Evolutionary conservation across 2,797 vertebrate species (phyloP).

Genomic region (Capromys pilorides): DNA sequence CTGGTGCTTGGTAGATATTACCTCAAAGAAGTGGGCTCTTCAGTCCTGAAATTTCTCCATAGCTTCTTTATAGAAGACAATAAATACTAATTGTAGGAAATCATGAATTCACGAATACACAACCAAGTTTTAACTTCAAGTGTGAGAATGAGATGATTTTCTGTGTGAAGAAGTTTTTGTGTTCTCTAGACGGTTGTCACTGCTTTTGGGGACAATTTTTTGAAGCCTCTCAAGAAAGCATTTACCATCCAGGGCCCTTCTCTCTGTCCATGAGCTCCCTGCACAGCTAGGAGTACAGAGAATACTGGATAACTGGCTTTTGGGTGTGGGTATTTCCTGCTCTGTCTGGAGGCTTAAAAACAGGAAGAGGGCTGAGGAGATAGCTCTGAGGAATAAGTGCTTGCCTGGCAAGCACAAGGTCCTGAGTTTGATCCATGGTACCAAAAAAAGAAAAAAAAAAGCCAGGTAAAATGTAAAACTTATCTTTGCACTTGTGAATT

Average conservation of each 20-base stretch:
- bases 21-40: neutral
- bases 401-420: too few relatives aligned
- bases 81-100: neutral
- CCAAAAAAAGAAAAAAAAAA: too few relatives aligned
- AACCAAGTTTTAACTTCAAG: constrained; percentile 3
- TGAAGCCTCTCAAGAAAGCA: neutral
- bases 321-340: neutral
- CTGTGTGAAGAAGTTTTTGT: neutral
- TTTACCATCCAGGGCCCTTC: neutral
- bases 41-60: neutral
- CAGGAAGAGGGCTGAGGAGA: neutral
- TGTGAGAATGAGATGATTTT: neutral
- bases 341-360: constrained; percentile 19
- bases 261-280: accelerated
- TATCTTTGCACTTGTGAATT: constrained; percentile 29
- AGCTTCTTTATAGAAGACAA: neutral
- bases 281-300: neutral
- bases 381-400: too few relatives aligned
- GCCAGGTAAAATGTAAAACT: neutral
- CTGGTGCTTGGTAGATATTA: neutral
- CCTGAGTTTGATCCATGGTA: too few relatives aligned
- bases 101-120: neutral
- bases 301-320: constrained; percentile 51
- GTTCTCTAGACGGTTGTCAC: neutral
- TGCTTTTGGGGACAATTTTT: neutral